Conservation (phyloP, 1,140 invertebrate genomes). For the Heterodera schachtii region DNA sequence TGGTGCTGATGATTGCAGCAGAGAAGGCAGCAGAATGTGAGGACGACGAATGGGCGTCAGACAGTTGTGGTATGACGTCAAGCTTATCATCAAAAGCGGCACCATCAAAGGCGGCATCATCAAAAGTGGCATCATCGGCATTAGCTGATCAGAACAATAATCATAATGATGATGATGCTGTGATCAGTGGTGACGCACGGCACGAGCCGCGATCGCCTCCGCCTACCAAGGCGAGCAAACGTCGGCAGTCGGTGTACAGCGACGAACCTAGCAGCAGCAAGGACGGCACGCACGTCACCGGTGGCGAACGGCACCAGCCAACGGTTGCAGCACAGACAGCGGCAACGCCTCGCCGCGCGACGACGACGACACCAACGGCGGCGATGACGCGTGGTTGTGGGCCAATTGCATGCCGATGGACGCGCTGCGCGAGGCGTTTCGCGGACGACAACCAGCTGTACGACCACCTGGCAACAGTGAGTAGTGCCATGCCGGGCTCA, state of each 20-base stretch:
- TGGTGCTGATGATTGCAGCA: too few species aligned
- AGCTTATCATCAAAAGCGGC: too few species aligned
- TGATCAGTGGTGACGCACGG: too few species aligned
- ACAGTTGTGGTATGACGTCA: too few species aligned
- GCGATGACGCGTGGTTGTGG: background rate
- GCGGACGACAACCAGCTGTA: constrained; percentile 12
- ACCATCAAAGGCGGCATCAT: too few species aligned
- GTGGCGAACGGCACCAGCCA: background rate
- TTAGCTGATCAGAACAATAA: background rate
- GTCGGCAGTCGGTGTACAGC: too few species aligned
- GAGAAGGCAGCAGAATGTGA: too few species aligned
- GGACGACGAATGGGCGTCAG: too few species aligned
- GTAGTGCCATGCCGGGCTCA: background rate
- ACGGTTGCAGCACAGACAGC: too few species aligned
- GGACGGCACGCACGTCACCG: background rate
- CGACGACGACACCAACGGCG: background rate
- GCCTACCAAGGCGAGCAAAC: too few species aligned
- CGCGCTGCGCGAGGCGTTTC: constrained; percentile 15
- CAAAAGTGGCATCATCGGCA: background rate
- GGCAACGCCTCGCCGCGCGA: background rate
- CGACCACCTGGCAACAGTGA: constrained; percentile 17
- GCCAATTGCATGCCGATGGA: constrained; percentile 17
- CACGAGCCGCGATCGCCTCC: too few species aligned
- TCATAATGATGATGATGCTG: background rate
- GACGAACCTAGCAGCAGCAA: too few species aligned